Evolutionary conservation across 2,797 vertebrate species (phyloP).

Genomic region (Anabas testudineus): DNA sequence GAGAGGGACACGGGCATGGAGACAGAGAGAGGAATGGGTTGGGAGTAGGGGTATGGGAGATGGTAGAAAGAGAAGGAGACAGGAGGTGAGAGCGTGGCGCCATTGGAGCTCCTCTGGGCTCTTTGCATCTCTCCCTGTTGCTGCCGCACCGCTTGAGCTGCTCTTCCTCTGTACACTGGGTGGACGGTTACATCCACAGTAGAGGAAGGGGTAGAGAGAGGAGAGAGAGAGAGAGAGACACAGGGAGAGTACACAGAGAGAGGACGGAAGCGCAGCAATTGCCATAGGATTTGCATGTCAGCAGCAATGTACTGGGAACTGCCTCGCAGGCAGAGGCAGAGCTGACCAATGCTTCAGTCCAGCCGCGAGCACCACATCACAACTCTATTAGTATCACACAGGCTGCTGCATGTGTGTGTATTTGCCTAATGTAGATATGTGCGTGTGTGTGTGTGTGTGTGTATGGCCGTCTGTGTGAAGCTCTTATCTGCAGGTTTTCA

Average conservation of each 20-base stretch:
- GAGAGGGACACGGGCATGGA: conserved; percentile 66
- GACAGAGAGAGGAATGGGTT: conserved; percentile 67
- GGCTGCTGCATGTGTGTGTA: conserved; percentile 33
- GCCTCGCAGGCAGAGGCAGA: conserved; percentile 74
- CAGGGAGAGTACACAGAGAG: conserved; percentile 47
- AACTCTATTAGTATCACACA: conserved; percentile 62
- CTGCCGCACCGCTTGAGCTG: conserved; percentile 48
- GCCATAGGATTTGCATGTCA: conserved; percentile 84
- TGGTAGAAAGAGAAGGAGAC: conserved; percentile 74
- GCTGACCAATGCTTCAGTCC: conserved; percentile 61
- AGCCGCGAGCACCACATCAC: conserved; percentile 51
- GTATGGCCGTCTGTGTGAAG: conserved; percentile 30
- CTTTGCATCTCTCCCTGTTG: conserved; percentile 70
- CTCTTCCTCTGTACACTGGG: conserved; percentile 62
- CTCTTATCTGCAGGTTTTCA: conserved; percentile 66
- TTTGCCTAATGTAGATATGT: conserved; percentile 22
- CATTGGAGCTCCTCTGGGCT: conserved; percentile 73
- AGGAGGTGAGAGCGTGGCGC: conserved; percentile 71
- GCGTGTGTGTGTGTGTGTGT: conserved; percentile 34
- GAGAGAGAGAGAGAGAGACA: conserved; percentile 42
- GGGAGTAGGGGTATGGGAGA: conserved; percentile 66
- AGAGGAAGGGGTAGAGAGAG: conserved; percentile 52
- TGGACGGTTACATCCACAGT: conserved; percentile 67
- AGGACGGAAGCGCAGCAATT: conserved; percentile 58
- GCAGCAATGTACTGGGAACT: conserved; percentile 71